A percentile compares a stretch with the other conserved stretches of the same genome.
Evolutionary conservation across 2,113 vertebrate species (phyloP).

Genomic region (Ochotona princeps): DNA sequence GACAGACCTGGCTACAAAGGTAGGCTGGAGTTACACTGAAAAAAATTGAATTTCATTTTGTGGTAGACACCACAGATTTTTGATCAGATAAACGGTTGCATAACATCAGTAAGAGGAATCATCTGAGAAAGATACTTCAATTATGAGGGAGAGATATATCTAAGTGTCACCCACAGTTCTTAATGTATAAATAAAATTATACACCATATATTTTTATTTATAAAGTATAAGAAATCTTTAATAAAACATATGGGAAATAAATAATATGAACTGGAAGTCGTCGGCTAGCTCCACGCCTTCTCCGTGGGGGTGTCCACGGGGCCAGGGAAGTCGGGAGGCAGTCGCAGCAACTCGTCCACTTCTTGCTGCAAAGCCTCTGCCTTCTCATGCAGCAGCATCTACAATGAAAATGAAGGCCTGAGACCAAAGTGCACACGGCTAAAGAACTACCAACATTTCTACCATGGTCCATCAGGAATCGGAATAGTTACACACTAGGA

Average conservation of each 20-base stretch:
- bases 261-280: conserved; percentile 7
- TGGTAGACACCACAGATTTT: background rate
- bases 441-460: conserved; percentile 34
- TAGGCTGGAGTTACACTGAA: background rate
- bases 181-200: conserved; percentile 58
- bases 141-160: background rate
- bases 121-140: background rate
- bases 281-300: conserved; percentile 37
- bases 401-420: conserved; percentile 3
- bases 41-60: background rate
- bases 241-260: conserved; percentile 50
- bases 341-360: conserved; percentile 91
- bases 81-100: background rate
- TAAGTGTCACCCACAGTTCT: conserved; percentile 26
- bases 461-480: background rate
- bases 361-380: conserved; percentile 96
- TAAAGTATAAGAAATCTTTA: conserved; percentile 62
- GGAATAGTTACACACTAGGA: background rate
- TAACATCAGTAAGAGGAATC: background rate
- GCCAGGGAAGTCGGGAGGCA: conserved; percentile 88
- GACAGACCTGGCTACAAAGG: background rate
- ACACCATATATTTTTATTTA: conserved; percentile 74
- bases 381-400: conserved; percentile 97
- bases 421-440: conserved; percentile 5
- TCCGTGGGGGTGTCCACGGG: background rate